These are phyloP conservation scores for Zoroaster sp. DNA, from an alignment of 53 echinoderm and acorn worm species.

Conservation along the genomic window DNA sequence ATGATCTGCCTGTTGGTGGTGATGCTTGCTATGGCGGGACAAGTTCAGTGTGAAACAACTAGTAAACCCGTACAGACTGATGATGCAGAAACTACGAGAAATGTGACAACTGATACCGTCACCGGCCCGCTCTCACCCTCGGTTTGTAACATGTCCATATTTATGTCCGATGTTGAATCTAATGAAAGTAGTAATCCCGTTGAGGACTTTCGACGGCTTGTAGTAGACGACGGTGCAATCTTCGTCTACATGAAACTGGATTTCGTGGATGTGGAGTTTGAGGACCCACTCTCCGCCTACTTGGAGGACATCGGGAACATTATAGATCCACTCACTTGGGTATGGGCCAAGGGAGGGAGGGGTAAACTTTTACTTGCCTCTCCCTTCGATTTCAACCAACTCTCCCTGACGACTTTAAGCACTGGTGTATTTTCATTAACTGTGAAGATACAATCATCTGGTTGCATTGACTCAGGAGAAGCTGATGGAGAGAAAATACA, in stretches of 20 bases:
- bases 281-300: conserved; percentile 12
- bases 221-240: conserved; percentile 41
- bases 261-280: conserved; percentile 22
- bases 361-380: conserved; percentile 75
- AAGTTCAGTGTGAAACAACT: neutral
- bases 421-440: conserved; percentile 59
- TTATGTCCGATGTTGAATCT: neutral
- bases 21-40: neutral
- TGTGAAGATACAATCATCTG: conserved; percentile 36
- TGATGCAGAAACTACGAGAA: neutral
- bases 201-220: neutral
- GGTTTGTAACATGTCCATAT: neutral
- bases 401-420: conserved; percentile 75
- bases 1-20: neutral
- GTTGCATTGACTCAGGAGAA: conserved; percentile 47
- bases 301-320: conserved; percentile 58
- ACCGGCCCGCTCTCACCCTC: neutral
- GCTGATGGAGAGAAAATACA: conserved; percentile 55
- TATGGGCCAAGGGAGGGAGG: conserved; percentile 74
- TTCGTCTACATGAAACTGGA: conserved; percentile 80
- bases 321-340: conserved; percentile 77
- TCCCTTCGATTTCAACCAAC: conserved; percentile 87
- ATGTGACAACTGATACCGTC: neutral
- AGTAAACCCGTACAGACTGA: neutral
- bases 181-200: neutral